Conservation (phyloP, 2,888 invertebrate species). For the Morpho helenor region DNA sequence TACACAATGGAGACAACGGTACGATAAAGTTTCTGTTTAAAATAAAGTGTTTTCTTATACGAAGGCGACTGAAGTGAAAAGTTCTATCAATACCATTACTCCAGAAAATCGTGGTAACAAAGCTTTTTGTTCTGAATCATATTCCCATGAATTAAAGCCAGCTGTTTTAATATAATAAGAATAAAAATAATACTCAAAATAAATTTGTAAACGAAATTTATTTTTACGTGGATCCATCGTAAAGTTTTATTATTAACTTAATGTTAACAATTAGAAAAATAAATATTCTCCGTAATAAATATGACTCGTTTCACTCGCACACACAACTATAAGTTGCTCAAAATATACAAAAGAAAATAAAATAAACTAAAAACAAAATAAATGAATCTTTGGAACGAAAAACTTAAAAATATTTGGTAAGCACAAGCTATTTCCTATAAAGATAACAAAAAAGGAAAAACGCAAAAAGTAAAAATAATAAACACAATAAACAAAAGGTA, state of each 20-base stretch:
- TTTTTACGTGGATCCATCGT: conserved; percentile 55
- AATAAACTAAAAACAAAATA: conserved; percentile 38
- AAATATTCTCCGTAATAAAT: conserved; percentile 26
- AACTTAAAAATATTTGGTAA: conserved; percentile 53
- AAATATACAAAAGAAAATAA: conserved; percentile 36
- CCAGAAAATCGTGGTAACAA: neutral
- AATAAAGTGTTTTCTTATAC: neutral
- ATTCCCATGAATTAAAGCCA: too few species aligned
- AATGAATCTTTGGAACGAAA: conserved; percentile 68
- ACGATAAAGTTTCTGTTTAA: neutral
- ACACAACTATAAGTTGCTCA: conserved; percentile 34
- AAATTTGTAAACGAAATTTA: conserved; percentile 22
- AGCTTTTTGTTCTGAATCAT: too few species aligned
- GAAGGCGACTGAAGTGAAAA: neutral
- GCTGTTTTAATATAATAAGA: too few species aligned
- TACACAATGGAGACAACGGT: conserved; percentile 20
- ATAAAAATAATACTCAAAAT: conserved; percentile 3
- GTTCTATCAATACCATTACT: neutral
- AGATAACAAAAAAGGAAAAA: conserved; percentile 17
- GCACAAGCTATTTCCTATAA: conserved; percentile 24
- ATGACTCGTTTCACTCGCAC: conserved; percentile 59
- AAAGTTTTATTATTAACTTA: conserved; percentile 32
- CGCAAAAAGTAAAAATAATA: conserved; percentile 11
- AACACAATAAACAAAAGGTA: conserved; percentile 15
- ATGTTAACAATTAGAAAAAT: conserved; percentile 42